These are phyloP conservation scores for Cyphomyrmex costatus DNA, from an alignment of 1,140 invertebrate genomes.

Conservation along the genomic window DNA sequence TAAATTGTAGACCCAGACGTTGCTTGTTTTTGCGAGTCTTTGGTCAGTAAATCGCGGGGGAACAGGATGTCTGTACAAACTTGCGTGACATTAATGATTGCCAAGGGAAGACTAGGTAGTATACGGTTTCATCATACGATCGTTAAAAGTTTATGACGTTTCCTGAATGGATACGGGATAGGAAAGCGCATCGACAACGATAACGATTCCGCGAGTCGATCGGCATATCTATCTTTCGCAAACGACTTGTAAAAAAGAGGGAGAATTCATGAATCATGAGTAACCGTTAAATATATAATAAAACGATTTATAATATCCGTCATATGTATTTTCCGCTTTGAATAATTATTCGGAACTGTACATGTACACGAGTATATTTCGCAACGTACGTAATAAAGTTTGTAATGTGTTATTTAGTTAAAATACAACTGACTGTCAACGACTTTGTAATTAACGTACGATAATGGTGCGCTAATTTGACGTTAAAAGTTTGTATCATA, in stretches of 20 bases:
- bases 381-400: neutral
- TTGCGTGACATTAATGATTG: slow-evolving; percentile 51
- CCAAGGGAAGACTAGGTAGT: slow-evolving; percentile 18
- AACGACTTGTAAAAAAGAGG: slow-evolving; percentile 15
- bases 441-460: slow-evolving; percentile 53
- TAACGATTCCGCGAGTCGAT: slow-evolving; percentile 56
- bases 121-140: slow-evolving; percentile 67
- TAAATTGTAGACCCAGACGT: slow-evolving; percentile 65
- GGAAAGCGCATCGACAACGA: slow-evolving; percentile 35
- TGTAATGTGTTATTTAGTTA: neutral
- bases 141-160: slow-evolving; percentile 73
- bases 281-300: slow-evolving; percentile 51
- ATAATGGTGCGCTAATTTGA: slow-evolving; percentile 55
- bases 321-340: neutral
- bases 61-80: slow-evolving; percentile 28
- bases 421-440: slow-evolving; percentile 6
- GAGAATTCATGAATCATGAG: slow-evolving; percentile 11
- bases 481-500: slow-evolving; percentile 46
- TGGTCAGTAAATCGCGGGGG: slow-evolving; percentile 16
- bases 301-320: slow-evolving; percentile 46
- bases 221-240: neutral
- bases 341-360: neutral
- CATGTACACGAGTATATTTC: neutral
- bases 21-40: slow-evolving; percentile 13
- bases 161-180: slow-evolving; percentile 16